Percentiles rank a stretch among this genome's conserved stretches.
phyloP scores from a whole-genome alignment of 2,113 vertebrate genomes.

The Callipepla squamata region DNA sequence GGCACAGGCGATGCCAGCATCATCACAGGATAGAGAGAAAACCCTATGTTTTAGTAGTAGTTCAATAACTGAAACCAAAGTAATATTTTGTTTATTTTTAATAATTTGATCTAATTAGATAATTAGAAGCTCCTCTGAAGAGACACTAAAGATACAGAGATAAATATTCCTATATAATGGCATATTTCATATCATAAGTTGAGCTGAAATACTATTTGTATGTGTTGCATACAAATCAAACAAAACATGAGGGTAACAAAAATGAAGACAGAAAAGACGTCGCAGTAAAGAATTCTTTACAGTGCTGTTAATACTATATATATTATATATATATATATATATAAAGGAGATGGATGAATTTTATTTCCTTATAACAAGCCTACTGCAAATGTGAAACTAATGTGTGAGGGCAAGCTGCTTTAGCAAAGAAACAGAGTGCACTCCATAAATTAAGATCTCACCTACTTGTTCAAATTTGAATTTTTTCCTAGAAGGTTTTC shows the following conservation, averaged over 20 bases:
- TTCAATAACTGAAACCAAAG: slow-evolving; percentile 45
- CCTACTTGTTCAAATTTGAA: background rate
- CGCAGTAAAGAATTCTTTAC: background rate
- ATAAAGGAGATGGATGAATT: fast-evolving
- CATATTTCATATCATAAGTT: background rate
- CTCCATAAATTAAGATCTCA: background rate
- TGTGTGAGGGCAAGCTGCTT: background rate
- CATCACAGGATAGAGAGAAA: slow-evolving; percentile 2
- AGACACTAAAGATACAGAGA: slow-evolving; percentile 29
- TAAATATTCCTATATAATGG: background rate
- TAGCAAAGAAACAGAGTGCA: background rate
- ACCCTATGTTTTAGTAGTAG: background rate
- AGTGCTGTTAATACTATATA: background rate
- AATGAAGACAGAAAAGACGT: background rate
- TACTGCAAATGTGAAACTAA: background rate
- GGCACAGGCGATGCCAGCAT: background rate
- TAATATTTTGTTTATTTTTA: no score
- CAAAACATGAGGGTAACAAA: background rate
- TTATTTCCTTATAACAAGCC: background rate
- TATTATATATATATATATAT: no score
- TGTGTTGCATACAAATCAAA: background rate
- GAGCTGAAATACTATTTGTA: background rate
- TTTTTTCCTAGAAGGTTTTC: background rate
- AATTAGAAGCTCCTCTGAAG: background rate
- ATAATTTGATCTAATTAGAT: background rate